These are phyloP conservation scores for Pharmacophagus antenor DNA, from an alignment of 2,888 invertebrate genomes.

Conservation along the genomic window DNA sequence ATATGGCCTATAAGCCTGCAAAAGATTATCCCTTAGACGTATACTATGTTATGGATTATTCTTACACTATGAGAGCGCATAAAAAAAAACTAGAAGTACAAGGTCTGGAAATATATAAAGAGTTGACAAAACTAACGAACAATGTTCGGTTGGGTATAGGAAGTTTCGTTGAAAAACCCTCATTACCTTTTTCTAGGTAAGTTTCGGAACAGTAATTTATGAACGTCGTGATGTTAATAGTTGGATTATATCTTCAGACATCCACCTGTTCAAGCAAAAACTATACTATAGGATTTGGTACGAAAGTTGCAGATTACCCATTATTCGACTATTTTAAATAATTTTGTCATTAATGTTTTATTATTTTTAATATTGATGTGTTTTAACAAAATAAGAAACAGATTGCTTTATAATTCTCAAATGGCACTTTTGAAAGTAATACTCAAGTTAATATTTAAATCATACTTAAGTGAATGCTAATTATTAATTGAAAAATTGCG, in stretches of 20 bases:
- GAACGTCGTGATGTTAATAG: neutral
- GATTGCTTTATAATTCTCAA: no score
- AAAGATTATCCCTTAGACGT: slow-evolving; percentile 90
- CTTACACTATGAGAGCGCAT: slow-evolving; percentile 83
- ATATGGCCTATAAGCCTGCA: slow-evolving; percentile 82
- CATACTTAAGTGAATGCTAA: no score
- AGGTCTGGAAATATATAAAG: slow-evolving; percentile 72
- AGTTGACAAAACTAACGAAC: slow-evolving; percentile 80
- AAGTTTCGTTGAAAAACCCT: slow-evolving; percentile 85
- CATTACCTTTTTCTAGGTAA: slow-evolving; percentile 55
- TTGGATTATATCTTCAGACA: neutral
- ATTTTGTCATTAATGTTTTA: no score
- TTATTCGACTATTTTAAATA: no score
- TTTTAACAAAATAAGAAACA: no score
- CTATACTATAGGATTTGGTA: no score
- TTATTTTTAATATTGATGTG: no score
- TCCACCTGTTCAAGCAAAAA: no score
- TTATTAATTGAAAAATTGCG: slow-evolving; percentile 85
- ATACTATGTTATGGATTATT: slow-evolving; percentile 90
- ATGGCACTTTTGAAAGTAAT: no score
- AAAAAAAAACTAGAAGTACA: slow-evolving; percentile 75
- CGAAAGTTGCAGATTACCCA: no score
- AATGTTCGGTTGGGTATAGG: slow-evolving; percentile 85
- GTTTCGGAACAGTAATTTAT: slow-evolving; percentile 30
- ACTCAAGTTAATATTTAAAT: no score